Evolutionary conservation across 2,113 vertebrate species (phyloP).

Genomic region (Amazona guildingii): DNA sequence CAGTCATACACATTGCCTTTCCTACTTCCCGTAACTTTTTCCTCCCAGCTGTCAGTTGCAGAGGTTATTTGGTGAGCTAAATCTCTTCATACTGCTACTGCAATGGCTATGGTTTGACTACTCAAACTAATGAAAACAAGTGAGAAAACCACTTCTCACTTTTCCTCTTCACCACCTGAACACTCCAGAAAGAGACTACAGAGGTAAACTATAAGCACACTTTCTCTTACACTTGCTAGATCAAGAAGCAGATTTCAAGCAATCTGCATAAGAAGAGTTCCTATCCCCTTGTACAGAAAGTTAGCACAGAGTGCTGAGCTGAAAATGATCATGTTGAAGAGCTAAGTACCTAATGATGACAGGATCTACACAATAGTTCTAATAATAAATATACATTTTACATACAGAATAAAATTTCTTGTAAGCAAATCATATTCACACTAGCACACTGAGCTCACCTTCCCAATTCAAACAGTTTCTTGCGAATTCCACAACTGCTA

Average conservation of each 20-base stretch:
- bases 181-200: background rate
- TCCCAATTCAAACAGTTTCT: constrained; percentile 77
- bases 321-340: background rate
- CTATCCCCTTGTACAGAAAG: background rate
- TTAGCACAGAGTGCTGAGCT: background rate
- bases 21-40: background rate
- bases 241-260: background rate
- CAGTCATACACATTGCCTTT: background rate
- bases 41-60: background rate
- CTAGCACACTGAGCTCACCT: constrained; percentile 62
- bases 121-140: background rate
- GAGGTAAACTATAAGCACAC: background rate
- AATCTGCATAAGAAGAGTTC: background rate
- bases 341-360: background rate
- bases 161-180: background rate
- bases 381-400: background rate
- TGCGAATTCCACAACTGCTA: constrained; percentile 81
- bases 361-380: background rate
- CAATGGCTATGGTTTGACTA: background rate
- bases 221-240: background rate
- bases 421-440: background rate
- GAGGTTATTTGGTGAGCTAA: background rate
- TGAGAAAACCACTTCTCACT: background rate
- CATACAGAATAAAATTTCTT: background rate
- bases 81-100: background rate